A percentile compares a stretch with the other conserved stretches of the same genome.
Evolutionary conservation across 2,113 vertebrate species (phyloP).

Genomic region (Morphnarchus princeps): DNA sequence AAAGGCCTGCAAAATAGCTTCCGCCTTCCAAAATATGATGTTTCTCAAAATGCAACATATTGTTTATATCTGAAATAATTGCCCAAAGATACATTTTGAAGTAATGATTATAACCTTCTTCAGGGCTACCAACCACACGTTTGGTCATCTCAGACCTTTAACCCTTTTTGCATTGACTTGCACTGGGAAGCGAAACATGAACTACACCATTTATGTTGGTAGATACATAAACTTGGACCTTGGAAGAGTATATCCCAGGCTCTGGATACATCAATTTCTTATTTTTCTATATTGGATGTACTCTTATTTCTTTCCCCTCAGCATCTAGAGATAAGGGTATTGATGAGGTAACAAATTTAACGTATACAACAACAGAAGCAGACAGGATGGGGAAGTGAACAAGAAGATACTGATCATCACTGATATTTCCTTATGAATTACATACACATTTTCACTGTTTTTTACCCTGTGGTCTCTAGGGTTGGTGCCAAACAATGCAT

Average conservation of each 20-base stretch:
- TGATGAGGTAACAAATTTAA: neutral
- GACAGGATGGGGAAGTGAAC: neutral
- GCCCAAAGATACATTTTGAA: neutral
- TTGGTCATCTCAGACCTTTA: neutral
- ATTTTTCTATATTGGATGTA: neutral
- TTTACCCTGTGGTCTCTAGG: neutral
- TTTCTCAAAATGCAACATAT: neutral
- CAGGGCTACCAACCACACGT: neutral
- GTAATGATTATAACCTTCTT: neutral
- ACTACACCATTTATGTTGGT: neutral
- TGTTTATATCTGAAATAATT: neutral
- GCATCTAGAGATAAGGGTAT: neutral
- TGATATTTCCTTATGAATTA: neutral
- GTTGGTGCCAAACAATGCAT: neutral
- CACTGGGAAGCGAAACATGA: neutral
- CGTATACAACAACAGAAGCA: neutral
- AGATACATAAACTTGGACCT: neutral
- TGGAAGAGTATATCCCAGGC: neutral
- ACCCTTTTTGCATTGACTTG: neutral
- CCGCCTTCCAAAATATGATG: neutral
- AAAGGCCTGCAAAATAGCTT: constrained; percentile 1
- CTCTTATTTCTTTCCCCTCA: neutral
- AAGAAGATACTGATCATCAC: neutral
- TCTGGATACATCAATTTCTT: neutral
- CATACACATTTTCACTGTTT: neutral